phyloP scores from a whole-genome alignment of 1,140 invertebrate species.

The Adelges cooleyi region DNA sequence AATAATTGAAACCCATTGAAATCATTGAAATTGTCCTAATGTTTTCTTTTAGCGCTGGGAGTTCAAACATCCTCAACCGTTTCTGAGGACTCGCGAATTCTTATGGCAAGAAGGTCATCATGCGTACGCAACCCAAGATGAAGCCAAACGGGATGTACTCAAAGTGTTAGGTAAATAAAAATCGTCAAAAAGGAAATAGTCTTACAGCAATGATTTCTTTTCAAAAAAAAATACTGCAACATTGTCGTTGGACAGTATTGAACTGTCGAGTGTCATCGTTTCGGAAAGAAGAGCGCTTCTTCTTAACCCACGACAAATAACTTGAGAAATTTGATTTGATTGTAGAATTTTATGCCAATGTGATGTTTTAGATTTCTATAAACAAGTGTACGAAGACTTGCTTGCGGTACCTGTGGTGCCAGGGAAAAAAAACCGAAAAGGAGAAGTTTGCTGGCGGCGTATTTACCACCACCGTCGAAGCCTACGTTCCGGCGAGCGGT shows the following conservation, averaged over 20 bases:
- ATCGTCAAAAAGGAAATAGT: too few relatives aligned
- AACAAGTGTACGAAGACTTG: constrained; percentile 78
- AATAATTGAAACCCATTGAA: background rate
- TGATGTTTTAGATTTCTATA: constrained; percentile 77
- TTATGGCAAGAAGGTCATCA: constrained; percentile 99
- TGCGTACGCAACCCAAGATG: constrained; percentile 69
- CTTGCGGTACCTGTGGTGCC: constrained; percentile 90
- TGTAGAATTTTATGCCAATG: too few relatives aligned
- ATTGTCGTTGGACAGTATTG: too few relatives aligned
- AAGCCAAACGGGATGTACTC: constrained; percentile 81
- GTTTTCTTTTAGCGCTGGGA: constrained; percentile 66
- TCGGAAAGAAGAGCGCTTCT: too few relatives aligned
- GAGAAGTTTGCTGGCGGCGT: constrained; percentile 99
- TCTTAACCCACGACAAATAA: too few relatives aligned
- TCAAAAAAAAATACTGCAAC: too few relatives aligned
- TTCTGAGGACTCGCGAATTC: constrained; percentile 94
- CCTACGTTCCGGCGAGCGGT: constrained; percentile 87
- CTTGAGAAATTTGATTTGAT: too few relatives aligned
- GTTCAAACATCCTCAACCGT: constrained; percentile 99
- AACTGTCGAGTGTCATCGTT: too few relatives aligned
- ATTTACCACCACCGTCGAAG: constrained; percentile 95
- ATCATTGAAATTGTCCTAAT: background rate
- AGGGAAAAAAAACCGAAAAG: constrained; percentile 94
- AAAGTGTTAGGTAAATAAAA: constrained; percentile 49
- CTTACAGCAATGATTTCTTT: too few relatives aligned